A percentile compares a stretch with the other conserved stretches of the same genome.
These are phyloP conservation scores for Rapana venosa DNA, from an alignment of 2,888 invertebrate species.

Conservation along the genomic window DNA sequence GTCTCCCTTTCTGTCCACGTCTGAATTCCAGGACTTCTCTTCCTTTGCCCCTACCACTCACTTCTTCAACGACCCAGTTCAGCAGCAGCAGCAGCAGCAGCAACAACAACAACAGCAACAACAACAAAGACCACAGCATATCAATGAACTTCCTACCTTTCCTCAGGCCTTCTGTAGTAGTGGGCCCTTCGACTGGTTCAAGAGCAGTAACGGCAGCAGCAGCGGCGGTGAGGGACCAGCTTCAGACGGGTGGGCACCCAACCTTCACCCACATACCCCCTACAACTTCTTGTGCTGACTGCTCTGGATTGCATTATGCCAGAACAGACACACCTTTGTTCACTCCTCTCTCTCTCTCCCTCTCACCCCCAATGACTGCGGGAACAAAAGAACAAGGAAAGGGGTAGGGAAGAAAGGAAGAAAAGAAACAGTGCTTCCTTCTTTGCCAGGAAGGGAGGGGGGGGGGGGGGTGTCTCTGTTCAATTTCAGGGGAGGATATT, in stretches of 20 bases:
- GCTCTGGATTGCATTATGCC: neutral
- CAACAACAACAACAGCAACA: neutral
- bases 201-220: neutral
- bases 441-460: too few relatives aligned
- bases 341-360: neutral
- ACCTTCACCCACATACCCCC: conserved; percentile 2
- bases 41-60: neutral
- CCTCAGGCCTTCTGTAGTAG: too few relatives aligned
- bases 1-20: neutral
- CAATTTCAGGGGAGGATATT: neutral
- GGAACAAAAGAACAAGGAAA: neutral
- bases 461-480: too few relatives aligned
- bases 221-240: neutral
- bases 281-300: conserved; percentile 8
- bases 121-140: too few relatives aligned
- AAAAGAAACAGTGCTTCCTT: conserved; percentile 12
- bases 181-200: too few relatives aligned
- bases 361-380: neutral
- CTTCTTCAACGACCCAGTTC: conserved; percentile 4
- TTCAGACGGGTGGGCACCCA: neutral
- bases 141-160: too few relatives aligned
- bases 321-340: neutral
- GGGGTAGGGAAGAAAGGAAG: neutral
- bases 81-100: conserved; percentile 34
- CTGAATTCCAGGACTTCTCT: neutral